Base-by-base conservation (phyloP, 2,888 invertebrate genomes). In the Galerucella calmariensis region DNA sequence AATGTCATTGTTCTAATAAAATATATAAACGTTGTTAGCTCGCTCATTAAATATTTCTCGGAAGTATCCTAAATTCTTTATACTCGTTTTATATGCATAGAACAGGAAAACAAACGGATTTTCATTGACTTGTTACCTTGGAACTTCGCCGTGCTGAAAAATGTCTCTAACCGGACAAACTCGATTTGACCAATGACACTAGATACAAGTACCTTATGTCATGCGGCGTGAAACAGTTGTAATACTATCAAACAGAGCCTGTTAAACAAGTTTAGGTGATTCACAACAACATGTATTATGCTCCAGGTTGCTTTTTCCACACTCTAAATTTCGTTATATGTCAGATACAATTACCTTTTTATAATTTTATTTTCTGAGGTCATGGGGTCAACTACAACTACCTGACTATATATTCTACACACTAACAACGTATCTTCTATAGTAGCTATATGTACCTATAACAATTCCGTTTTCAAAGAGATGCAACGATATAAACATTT, bases 121-220 rank as follows among this genome's bases (percentile, higher is more conserved):
- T 75, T 79, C 77, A 79, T 78, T 78, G 77, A 80, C 77, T 81
- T 79, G 76, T 83, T 82, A 84, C 82, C 82, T 82, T 81, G 79
- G 65, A 76, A 58, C 74, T 66, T 67, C 75, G 75, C 78, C 81
- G 79, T 80, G 79, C 79, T 82, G 78, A 80, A 81, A 77, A 81
- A 77, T 78, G 78, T 75, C 80, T 75, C 81, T 80, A 83, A 85
- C 83, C 79, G 84, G 84, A 83, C 81, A 84, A 85, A 85, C 85
- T 80, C 80, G 85, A 84, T 83, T 81, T 76, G 79, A 77, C 78
- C 78, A 80, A 81, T 83, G 82, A 81, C 82, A 83, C 79, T 82
- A 82, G 82, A 82, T 83, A 82, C 79, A 83, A 80, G 82, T 81
- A 79, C 82, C 80, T 82, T 81, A 82, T 83, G 80, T 82, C 80